A percentile compares a stretch with the other conserved stretches of the same genome.
Evolutionary conservation across 2,888 invertebrate species (phyloP).

Genomic region (Trissonchulus sp.): DNA sequence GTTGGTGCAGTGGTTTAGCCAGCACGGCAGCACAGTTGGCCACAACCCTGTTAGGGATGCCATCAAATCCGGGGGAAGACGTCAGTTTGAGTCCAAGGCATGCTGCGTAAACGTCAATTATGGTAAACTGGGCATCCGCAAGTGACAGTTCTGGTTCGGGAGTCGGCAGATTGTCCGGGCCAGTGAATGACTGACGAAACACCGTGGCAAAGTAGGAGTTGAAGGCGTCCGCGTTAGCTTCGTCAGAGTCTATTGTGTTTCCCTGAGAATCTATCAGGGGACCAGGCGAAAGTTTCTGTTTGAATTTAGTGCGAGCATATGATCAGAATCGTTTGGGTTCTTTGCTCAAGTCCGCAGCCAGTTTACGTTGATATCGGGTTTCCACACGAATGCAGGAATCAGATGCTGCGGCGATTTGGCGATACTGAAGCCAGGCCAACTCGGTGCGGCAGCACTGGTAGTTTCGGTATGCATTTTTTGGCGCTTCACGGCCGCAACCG

Average conservation of each 20-base stretch:
- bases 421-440: background rate
- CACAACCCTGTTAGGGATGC: too few species aligned
- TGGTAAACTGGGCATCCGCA: too few species aligned
- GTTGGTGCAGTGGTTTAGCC: too few species aligned
- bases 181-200: background rate
- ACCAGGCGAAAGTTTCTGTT: background rate
- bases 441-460: slow-evolving; percentile 4
- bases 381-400: background rate
- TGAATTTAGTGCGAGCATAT: background rate
- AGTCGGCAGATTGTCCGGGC: background rate
- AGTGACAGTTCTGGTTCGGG: background rate
- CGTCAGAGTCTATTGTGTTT: background rate
- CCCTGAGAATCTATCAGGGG: background rate
- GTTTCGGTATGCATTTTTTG: slow-evolving; percentile 10
- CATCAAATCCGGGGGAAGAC: too few species aligned
- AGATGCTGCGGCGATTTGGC: background rate
- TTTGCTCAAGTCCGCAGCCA: background rate
- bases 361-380: background rate
- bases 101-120: too few species aligned
- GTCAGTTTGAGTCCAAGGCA: too few species aligned
- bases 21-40: too few species aligned
- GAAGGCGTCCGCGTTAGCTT: background rate
- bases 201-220: background rate
- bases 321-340: slow-evolving; percentile 7
- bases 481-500: background rate